Evolutionary conservation across 1,140 invertebrate genomes (phyloP).

Genomic region (Micrasema minimum): DNA sequence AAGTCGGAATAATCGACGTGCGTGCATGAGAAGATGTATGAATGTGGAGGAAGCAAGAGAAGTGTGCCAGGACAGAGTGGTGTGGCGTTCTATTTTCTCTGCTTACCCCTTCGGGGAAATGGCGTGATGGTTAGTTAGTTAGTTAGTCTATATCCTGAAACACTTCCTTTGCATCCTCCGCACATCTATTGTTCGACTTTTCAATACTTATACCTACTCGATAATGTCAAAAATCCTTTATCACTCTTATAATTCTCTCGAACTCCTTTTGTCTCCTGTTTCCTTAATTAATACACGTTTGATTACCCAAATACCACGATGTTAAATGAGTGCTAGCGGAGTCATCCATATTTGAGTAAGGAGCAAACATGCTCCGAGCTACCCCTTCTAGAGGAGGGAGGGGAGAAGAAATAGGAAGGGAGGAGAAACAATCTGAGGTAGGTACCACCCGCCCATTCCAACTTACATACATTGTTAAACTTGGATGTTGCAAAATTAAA

Average conservation of each 20-base stretch:
- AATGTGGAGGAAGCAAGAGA: too few species aligned
- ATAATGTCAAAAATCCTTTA: constrained; percentile 2
- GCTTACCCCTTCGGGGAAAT: too few species aligned
- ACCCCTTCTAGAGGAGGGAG: not conserved
- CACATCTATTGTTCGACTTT: too few species aligned
- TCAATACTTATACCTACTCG: too few species aligned
- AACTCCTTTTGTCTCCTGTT: too few species aligned
- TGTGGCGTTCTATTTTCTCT: too few species aligned
- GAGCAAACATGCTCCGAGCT: constrained; percentile 45
- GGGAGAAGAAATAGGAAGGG: constrained; percentile 16
- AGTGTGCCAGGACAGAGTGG: too few species aligned
- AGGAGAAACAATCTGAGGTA: constrained; percentile 1
- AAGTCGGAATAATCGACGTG: too few species aligned
- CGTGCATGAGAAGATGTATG: too few species aligned
- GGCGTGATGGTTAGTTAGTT: too few species aligned
- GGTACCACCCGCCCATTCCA: not conserved
- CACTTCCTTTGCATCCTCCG: too few species aligned
- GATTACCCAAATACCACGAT: constrained; percentile 28
- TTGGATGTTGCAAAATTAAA: constrained; percentile 17
- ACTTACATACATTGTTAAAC: constrained; percentile 23
- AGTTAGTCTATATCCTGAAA: too few species aligned
- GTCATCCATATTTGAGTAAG: constrained; percentile 49
- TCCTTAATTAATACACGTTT: constrained; percentile 22
- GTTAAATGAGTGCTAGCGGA: constrained; percentile 33
- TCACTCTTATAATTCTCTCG: not conserved